These are phyloP conservation scores for Oryzias dopingdopingensis DNA, from an alignment of 2,797 vertebrate species.

Conservation along the genomic window DNA sequence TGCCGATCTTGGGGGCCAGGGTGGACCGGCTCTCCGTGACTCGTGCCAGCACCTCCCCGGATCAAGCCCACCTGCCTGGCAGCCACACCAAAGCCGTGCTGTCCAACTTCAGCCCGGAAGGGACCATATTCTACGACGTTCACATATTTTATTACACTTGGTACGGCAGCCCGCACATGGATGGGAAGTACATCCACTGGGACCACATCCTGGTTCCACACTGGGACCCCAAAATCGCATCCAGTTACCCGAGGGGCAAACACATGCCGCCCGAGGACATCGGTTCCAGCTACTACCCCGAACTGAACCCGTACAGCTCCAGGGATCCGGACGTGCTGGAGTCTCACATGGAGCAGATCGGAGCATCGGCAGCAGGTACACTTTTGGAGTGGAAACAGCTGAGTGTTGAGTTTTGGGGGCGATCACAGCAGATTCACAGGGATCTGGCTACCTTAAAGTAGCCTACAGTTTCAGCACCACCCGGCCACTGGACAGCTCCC, in stretches of 20 bases:
- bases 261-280: conserved; percentile 88
- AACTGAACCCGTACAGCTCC: conserved; percentile 86
- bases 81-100: conserved; percentile 61
- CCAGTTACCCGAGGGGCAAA: conserved; percentile 87
- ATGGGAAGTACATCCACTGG: conserved; percentile 86
- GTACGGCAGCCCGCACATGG: conserved; percentile 82
- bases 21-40: conserved; percentile 73
- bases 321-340: conserved; percentile 84
- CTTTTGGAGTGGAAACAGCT: conserved; percentile 7
- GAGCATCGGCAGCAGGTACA: conserved; percentile 84
- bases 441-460: conserved; percentile 5
- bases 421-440: conserved; percentile 6
- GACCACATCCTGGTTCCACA: conserved; percentile 89
- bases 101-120: conserved; percentile 71
- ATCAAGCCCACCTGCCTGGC: conserved; percentile 52
- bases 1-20: conserved; percentile 73
- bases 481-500: conserved; percentile 66
- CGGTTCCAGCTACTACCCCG: conserved; percentile 87
- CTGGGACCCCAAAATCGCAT: conserved; percentile 91
- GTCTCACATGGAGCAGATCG: conserved; percentile 88
- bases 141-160: conserved; percentile 89
- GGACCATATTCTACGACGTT: conserved; percentile 82
- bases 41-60: conserved; percentile 65
- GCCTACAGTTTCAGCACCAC: conserved; percentile 74
- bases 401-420: conserved; percentile 2